A percentile compares a stretch with the other conserved stretches of the same genome.
Conservation (phyloP, 1,140 invertebrate species). For the Geopemphigus sp. region DNA sequence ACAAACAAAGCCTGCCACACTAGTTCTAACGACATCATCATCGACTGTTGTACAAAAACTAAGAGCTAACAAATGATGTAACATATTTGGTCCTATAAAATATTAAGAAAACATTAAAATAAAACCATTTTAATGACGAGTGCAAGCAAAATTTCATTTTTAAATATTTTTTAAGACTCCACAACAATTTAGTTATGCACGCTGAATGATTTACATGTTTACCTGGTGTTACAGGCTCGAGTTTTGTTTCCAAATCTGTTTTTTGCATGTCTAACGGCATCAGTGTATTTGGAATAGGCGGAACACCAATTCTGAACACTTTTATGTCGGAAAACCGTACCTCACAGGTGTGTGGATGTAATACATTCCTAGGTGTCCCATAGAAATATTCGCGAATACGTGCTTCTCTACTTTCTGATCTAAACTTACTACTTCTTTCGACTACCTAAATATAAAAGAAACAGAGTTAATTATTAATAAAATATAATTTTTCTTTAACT, state of each 20-base stretch:
- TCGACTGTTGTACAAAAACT: slow-evolving; percentile 74
- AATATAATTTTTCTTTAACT: too few relatives aligned
- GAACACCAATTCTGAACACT: slow-evolving; percentile 93
- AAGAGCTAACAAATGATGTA: slow-evolving; percentile 86
- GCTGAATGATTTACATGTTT: slow-evolving; percentile 45
- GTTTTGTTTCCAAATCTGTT: slow-evolving; percentile 87
- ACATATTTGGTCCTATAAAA: slow-evolving; percentile 63
- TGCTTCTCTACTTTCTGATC: slow-evolving; percentile 74
- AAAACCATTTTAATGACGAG: background rate
- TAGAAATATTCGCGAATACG: slow-evolving; percentile 95
- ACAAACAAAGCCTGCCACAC: slow-evolving; percentile 89
- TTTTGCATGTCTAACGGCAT: slow-evolving; percentile 94
- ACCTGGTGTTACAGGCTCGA: slow-evolving; percentile 76
- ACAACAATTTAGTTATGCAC: background rate
- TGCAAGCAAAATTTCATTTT: background rate
- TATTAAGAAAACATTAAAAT: background rate
- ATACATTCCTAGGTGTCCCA: slow-evolving; percentile 68
- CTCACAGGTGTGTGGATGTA: slow-evolving; percentile 91
- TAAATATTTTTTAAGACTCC: background rate
- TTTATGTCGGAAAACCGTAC: slow-evolving; percentile 83
- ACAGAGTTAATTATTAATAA: too few relatives aligned
- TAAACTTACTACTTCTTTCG: slow-evolving; percentile 70
- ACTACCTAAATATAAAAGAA: slow-evolving; percentile 66
- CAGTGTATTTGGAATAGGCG: slow-evolving; percentile 87
- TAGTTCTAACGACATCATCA: slow-evolving; percentile 81